phyloP scores from a whole-genome alignment of 2,888 invertebrate species.

The Thereva unica region DNA sequence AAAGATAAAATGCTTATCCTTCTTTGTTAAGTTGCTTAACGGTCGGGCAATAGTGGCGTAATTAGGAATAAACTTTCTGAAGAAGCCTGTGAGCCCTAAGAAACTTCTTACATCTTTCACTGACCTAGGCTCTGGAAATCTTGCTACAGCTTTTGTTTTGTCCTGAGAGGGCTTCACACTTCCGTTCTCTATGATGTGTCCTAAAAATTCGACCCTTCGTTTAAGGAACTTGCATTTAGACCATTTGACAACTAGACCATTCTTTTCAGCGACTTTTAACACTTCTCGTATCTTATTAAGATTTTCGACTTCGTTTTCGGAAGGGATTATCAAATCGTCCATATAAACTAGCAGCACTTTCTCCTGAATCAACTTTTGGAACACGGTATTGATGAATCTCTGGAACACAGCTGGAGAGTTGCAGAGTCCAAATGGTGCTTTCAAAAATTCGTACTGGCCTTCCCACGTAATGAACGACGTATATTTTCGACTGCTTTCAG shows the following conservation, averaged over 20 bases:
- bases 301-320: slow-evolving; percentile 24
- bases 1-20: too few species aligned
- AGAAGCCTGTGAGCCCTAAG: too few species aligned
- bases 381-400: slow-evolving; percentile 39
- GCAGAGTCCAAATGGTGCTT: too few species aligned
- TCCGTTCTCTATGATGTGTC: neutral
- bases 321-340: slow-evolving; percentile 44
- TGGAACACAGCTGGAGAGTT: too few species aligned
- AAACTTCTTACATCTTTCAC: neutral
- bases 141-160: neutral
- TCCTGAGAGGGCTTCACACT: neutral
- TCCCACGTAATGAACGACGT: too few species aligned
- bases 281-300: slow-evolving; percentile 25
- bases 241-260: neutral
- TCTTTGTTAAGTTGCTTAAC: too few species aligned
- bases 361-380: slow-evolving; percentile 30
- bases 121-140: neutral
- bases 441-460: too few species aligned
- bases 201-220: neutral
- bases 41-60: too few species aligned
- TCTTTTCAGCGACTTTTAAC: slow-evolving; percentile 34
- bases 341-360: slow-evolving; percentile 42
- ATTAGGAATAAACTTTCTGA: too few species aligned
- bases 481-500: slow-evolving; percentile 32
- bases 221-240: slow-evolving; percentile 44